Conservation (phyloP, 2,113 vertebrate species). For the Chaetorhynchus papuensis region DNA sequence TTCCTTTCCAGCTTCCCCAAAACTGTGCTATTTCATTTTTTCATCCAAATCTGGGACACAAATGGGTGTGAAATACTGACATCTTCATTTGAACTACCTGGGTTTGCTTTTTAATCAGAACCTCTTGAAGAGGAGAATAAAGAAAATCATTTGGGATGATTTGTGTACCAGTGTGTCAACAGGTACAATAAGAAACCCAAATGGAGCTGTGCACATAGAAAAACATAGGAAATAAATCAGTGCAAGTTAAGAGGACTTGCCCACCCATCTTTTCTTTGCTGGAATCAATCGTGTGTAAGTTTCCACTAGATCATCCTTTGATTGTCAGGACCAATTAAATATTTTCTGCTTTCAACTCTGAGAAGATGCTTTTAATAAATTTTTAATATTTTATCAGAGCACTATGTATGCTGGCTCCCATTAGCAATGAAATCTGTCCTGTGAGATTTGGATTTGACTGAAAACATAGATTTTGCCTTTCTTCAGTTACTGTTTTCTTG, state of each 20-base stretch:
- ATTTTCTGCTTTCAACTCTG: slow-evolving; percentile 38
- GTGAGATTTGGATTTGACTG: neutral
- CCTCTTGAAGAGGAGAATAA: neutral
- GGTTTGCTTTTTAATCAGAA: neutral
- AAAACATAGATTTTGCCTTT: neutral
- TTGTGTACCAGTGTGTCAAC: neutral
- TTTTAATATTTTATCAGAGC: slow-evolving; percentile 39
- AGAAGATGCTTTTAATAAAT: slow-evolving; percentile 45
- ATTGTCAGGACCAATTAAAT: slow-evolving; percentile 35
- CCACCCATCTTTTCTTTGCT: neutral
- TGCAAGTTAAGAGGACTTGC: neutral
- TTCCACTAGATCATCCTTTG: slow-evolving; percentile 38
- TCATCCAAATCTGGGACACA: neutral
- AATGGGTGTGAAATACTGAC: neutral
- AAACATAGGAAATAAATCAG: neutral
- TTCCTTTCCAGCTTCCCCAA: neutral
- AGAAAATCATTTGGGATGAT: neutral
- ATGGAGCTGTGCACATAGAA: neutral
- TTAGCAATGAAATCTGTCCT: neutral
- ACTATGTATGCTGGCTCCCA: neutral
- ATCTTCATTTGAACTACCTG: neutral
- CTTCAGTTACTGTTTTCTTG: neutral
- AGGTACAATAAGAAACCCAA: neutral
- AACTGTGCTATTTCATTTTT: neutral
- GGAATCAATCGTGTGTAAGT: neutral